A percentile compares a stretch with the other conserved stretches of the same genome.
Conservation (phyloP, 2,888 invertebrate genomes). For the Clanis bilineata region DNA sequence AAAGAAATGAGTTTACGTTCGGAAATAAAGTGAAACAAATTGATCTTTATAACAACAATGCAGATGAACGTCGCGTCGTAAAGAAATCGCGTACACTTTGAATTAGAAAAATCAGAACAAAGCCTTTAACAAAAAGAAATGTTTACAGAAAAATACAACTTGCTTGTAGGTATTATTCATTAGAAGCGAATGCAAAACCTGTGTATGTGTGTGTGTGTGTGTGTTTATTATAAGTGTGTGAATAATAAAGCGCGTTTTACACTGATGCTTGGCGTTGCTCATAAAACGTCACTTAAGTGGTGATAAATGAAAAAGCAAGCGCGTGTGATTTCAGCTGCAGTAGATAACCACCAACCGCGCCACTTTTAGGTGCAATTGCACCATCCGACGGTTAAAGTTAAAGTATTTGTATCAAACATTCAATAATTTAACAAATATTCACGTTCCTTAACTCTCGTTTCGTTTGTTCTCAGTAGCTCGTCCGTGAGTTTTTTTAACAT, state of each 20-base stretch:
- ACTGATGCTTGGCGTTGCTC: constrained; percentile 20
- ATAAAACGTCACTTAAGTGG: constrained; percentile 36
- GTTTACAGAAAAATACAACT: constrained; percentile 10
- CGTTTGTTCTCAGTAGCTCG: no score
- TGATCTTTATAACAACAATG: background rate
- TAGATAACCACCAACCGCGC: constrained; percentile 30
- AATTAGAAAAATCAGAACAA: constrained; percentile 5
- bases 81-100: background rate
- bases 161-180: constrained; percentile 15
- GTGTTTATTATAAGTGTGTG: constrained; percentile 16
- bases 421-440: no score
- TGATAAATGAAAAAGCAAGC: constrained; percentile 52
- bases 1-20: background rate
- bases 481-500: no score
- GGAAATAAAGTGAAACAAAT: background rate
- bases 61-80: background rate
- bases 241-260: constrained; percentile 20
- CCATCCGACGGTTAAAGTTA: no score
- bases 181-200: constrained; percentile 15
- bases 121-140: constrained; percentile 9
- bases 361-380: no score
- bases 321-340: constrained; percentile 43
- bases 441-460: no score
- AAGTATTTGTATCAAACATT: no score
- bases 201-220: constrained; percentile 15